These are phyloP conservation scores for Aphelenchoides bicaudatus DNA, from an alignment of 2,888 invertebrate species.

Conservation along the genomic window DNA sequence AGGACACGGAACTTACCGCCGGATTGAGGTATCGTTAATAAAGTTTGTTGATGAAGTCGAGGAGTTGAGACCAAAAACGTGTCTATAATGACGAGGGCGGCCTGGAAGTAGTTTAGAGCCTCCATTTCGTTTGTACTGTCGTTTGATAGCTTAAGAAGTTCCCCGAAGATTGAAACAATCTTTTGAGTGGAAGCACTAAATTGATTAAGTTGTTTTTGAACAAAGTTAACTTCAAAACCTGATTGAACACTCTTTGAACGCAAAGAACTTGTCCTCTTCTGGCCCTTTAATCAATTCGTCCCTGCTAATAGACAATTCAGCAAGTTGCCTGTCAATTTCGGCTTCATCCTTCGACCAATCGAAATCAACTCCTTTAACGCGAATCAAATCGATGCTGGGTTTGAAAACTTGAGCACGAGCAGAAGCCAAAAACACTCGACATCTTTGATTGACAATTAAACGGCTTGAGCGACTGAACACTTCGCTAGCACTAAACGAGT, in stretches of 20 bases:
- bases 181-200: conserved; percentile 34
- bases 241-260: background rate
- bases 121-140: conserved; percentile 37
- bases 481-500: conserved; percentile 6
- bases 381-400: conserved; percentile 38
- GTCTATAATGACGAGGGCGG: conserved; percentile 49
- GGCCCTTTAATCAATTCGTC: background rate
- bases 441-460: conserved; percentile 46
- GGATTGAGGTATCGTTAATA: conserved; percentile 47
- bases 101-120: conserved; percentile 39
- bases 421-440: conserved; percentile 40
- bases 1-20: background rate
- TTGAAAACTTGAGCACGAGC: conserved; percentile 46
- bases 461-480: conserved; percentile 15
- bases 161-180: conserved; percentile 40
- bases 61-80: conserved; percentile 46
- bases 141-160: conserved; percentile 39
- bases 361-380: conserved; percentile 20
- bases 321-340: background rate
- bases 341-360: background rate
- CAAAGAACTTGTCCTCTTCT: background rate
- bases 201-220: background rate
- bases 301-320: background rate
- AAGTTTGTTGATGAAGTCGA: conserved; percentile 42
- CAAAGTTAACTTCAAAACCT: background rate